phyloP scores from a whole-genome alignment of 2,113 vertebrate species.

The Perccottus glenii region DNA sequence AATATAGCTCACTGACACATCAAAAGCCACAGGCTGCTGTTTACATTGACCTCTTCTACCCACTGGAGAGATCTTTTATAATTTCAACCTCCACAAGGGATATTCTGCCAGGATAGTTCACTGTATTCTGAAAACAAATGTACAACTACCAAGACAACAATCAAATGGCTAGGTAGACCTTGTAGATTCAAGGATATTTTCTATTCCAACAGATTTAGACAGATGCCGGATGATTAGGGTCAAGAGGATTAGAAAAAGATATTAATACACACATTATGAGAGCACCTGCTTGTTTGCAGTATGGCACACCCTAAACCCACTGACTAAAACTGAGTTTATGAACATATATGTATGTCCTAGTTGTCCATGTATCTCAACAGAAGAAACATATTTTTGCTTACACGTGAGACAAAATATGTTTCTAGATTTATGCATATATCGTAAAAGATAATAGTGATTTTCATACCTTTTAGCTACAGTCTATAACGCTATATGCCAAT shows the following conservation, averaged over 20 bases:
- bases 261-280: slow-evolving; percentile 65
- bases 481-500: not conserved
- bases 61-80: slow-evolving; percentile 34
- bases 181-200: slow-evolving; percentile 11
- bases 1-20: slow-evolving; percentile 12
- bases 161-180: slow-evolving; percentile 27
- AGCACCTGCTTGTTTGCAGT: slow-evolving; percentile 15
- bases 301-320: not conserved
- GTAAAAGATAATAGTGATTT: no score
- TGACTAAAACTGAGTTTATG: no score
- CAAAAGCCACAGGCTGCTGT: slow-evolving; percentile 36
- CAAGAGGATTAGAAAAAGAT: slow-evolving; percentile 72
- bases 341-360: no score
- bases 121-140: not conserved
- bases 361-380: no score
- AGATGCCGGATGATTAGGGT: slow-evolving; percentile 60
- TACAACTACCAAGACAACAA: not conserved
- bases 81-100: slow-evolving; percentile 3
- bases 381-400: no score
- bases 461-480: no score
- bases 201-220: slow-evolving; percentile 30
- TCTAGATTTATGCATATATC: no score
- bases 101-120: not conserved
- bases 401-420: no score
- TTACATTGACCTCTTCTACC: slow-evolving; percentile 36